Base-by-base conservation (phyloP, 1,140 invertebrate genomes). In the Babylonia areolata region DNA sequence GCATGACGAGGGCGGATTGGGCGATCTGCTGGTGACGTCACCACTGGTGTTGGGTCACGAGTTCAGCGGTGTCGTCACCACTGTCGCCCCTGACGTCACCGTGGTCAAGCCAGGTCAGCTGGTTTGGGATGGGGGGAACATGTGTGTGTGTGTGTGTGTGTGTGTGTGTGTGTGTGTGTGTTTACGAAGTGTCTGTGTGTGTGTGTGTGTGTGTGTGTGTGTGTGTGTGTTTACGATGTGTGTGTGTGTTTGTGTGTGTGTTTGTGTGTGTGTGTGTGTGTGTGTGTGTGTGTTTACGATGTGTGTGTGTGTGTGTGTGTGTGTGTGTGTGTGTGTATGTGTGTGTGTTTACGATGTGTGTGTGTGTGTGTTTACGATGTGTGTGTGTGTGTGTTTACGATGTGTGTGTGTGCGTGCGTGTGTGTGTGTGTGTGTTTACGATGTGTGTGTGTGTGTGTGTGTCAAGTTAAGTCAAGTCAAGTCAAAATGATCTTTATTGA, bases 1-100 rank as follows among this genome's bases (percentile, higher is more conserved):
- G 94, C 96, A 97, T 93, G 95, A 96, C 42, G 87, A 96, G 79
- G 98, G 98, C 12, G 92, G 95, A 40, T 98, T 98, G 91, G 93
- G 93, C 33, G 86, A 89, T 37, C 64, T 93, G 33, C 6, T 54
- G 28, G 89, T 93, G 5, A 89, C 79, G 11, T 83, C 69, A 1
- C 93, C 93, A 0, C 90, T 92, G 88, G 58, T 93, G 20, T 86
- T 94, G 9, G 93, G 93, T 15, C 93, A 94, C 77, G 93, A 94
- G 83, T 89, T 89, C 64, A 90, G 90, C 71, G 93, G 92, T 39
- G 90, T 90, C 20, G 90, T 94, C 35, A 91, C 69, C 97, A 90
- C 91, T 54, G 73, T 94, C 12, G 93, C 93, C 17, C 86, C 89
- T 28, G 90, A 89, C 2, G 93, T 94, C 0, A 91, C 87, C 2